Percentiles rank a stretch among this genome's conserved stretches.
phyloP scores from a whole-genome alignment of 53 echinoderm and acorn worm species.

The Paracentrotus lividus region DNA sequence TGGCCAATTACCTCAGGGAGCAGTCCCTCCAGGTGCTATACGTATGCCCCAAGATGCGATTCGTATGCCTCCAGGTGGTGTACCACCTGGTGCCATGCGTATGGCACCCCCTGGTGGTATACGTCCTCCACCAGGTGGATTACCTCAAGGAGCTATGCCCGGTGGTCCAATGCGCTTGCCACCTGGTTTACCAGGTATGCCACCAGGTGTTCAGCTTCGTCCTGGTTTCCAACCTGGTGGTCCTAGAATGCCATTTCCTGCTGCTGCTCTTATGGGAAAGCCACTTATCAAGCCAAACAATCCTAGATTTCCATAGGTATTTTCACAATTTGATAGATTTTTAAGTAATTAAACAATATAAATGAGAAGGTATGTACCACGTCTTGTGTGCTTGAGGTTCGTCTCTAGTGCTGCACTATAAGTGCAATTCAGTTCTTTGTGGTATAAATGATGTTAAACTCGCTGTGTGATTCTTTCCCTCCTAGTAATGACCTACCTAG shows the following conservation, averaged over 20 bases:
- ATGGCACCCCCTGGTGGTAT: conserved; percentile 23
- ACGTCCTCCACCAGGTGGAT: conserved; percentile 29
- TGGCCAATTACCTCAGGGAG: conserved; percentile 26
- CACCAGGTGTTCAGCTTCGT: neutral
- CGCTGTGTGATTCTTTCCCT: conserved; percentile 12
- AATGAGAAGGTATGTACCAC: neutral
- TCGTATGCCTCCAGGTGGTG: conserved; percentile 52
- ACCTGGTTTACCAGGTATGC: neutral
- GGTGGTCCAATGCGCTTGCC: conserved; percentile 45
- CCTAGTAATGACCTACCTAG: neutral
- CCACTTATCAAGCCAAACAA: conserved; percentile 57
- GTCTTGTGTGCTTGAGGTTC: conserved; percentile 38
- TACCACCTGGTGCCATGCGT: conserved; percentile 31
- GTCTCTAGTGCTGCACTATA: conserved; percentile 36
- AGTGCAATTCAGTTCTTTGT: conserved; percentile 15
- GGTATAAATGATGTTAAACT: neutral
- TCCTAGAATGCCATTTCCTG: conserved; percentile 60
- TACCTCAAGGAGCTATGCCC: conserved; percentile 41
- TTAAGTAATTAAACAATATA: neutral
- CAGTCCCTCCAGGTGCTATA: conserved; percentile 53
- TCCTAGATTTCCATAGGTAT: conserved; percentile 49
- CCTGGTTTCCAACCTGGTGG: conserved; percentile 32
- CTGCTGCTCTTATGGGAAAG: conserved; percentile 68
- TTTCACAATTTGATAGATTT: neutral
- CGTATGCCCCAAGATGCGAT: conserved; percentile 49